Evolutionary conservation across 2,797 vertebrate species (phyloP), one percentile per base, ranked within the genome.

Genomic region (Intellagama lesueurii): DNA sequence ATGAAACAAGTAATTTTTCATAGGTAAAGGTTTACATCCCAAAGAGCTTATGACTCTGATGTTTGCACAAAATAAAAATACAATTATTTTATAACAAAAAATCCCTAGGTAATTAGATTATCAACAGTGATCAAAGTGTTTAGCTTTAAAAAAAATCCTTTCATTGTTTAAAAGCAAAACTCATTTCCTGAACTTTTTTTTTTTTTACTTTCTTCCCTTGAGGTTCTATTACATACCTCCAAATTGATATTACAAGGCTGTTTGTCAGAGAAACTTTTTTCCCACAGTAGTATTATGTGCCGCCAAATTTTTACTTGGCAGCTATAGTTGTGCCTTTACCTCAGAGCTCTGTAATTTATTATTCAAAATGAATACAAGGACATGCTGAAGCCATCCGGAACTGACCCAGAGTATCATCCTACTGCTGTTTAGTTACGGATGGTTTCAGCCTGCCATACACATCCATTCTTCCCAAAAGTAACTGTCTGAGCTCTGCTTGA

Each of bases 51-150:
- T 86, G 72, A 64, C 35, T 9, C 79, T 78, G 47, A 91, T 76
- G 93, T 87, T 66, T 83, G 22, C 84, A 90, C 81, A 72, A 24
- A 17, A 77, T 90, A 89, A 91, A 86, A 89, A 87, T 30, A 11
- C 44, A 85, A 85, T 60, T 16, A 44, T 70, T 44, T 84, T 40
- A 77, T 85, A 86, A 90, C 68, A 73, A 26, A 88, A 93, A 90
- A 92, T 81, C 40, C 30, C 3, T 81, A 4, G 73, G 24, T 76
- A 66, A 69, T 83, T 30, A 82, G 78, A 73, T 83, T 75, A 81
- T 56, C 47, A 56, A 78, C n/a, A 88, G 64, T 66, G 40, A 47
- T 64, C 32, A 22, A 92, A 91, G n/a, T 90, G 0, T 1, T 47
- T 70, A 5, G 16, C 73, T 69, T 60, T 30, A 68, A 32, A 90